Conservation (phyloP, 1,140 invertebrate genomes). For the Dendrolimus punctatus region DNA sequence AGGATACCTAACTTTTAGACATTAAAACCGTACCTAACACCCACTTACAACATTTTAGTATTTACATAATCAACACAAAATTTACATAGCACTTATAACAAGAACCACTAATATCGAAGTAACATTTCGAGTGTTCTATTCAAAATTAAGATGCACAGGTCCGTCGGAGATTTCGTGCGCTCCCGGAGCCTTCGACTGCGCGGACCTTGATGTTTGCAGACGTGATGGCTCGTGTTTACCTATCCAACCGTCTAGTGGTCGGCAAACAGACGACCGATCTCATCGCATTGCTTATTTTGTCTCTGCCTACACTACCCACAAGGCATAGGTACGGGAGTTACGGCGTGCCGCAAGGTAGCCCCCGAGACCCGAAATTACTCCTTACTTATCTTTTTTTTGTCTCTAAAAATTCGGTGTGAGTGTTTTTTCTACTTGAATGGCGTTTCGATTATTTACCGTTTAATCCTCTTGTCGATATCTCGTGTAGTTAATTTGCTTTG, state of each 20-base stretch:
- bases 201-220: constrained; percentile 62
- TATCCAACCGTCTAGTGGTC: constrained; percentile 67
- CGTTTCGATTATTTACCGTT: constrained; percentile 40
- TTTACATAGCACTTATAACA: constrained; percentile 9
- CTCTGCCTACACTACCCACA: constrained; percentile 59
- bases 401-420: constrained; percentile 43
- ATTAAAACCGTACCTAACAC: too few relatives aligned
- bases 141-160: too few relatives aligned
- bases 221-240: constrained; percentile 62
- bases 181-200: constrained; percentile 40
- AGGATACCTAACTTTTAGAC: too few relatives aligned
- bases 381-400: constrained; percentile 36
- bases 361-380: constrained; percentile 2
- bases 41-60: too few relatives aligned
- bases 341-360: constrained; percentile 40
- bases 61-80: not conserved
- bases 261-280: constrained; percentile 65
- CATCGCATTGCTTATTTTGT: constrained; percentile 70
- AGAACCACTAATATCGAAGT: constrained; percentile 8
- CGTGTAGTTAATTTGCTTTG: too few relatives aligned
- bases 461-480: constrained; percentile 26
- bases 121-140: too few relatives aligned
- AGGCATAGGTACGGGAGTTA: constrained; percentile 43
- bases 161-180: too few relatives aligned
- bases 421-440: constrained; percentile 35